These are phyloP conservation scores for Agrypnia vestita DNA, from an alignment of 1,140 invertebrate species.

Conservation along the genomic window DNA sequence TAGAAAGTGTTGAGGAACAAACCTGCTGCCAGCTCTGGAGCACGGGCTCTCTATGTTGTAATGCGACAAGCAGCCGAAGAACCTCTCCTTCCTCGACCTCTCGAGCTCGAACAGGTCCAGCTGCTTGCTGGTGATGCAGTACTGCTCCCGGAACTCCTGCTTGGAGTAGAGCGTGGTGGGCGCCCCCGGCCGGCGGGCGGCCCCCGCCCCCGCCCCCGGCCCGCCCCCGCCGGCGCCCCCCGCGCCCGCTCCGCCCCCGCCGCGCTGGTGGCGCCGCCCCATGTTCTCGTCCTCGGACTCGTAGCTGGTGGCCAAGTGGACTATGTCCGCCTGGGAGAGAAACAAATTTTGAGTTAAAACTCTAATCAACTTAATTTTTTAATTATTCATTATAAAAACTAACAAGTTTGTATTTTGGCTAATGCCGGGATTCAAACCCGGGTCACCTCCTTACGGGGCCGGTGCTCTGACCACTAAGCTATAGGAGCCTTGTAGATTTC, in stretches of 20 bases:
- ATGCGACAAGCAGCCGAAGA: conserved; percentile 89
- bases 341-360: not conserved
- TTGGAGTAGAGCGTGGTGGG: conserved; percentile 87
- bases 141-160: conserved; percentile 80
- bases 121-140: conserved; percentile 93
- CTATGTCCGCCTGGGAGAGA: conserved; percentile 75
- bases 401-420: too few relatives aligned
- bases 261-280: conserved; percentile 74
- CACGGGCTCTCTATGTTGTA: conserved; percentile 78
- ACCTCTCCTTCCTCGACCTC: conserved; percentile 78
- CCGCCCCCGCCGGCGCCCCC: conserved; percentile 68
- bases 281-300: conserved; percentile 82
- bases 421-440: too few relatives aligned
- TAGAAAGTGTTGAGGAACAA: not conserved
- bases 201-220: conserved; percentile 65
- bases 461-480: too few relatives aligned
- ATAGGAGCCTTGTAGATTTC: too few relatives aligned
- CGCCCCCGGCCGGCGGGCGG: conserved; percentile 25
- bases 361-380: too few relatives aligned
- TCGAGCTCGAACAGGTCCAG: conserved; percentile 87
- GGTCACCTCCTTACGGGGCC: too few relatives aligned
- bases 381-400: too few relatives aligned
- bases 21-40: conserved; percentile 66
- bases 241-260: conserved; percentile 72
- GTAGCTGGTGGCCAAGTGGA: conserved; percentile 79